These are phyloP conservation scores for Papilio xuthus DNA, from an alignment of 1,140 invertebrate species.

Conservation along the genomic window DNA sequence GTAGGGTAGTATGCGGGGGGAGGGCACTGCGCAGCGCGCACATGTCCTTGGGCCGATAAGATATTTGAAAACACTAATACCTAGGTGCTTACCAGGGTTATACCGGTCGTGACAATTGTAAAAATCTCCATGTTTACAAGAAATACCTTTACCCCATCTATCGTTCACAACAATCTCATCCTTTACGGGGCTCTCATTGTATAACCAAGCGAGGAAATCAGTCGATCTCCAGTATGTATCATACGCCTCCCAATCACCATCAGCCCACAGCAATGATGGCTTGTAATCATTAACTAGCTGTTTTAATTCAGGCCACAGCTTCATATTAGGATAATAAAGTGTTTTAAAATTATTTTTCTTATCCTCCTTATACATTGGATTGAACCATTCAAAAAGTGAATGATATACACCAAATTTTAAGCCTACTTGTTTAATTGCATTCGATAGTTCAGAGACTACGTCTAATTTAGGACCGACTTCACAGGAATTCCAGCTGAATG, in stretches of 20 bases:
- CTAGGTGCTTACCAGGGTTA: slow-evolving; percentile 87
- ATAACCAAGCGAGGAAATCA: slow-evolving; percentile 94
- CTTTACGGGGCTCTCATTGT: slow-evolving; percentile 96
- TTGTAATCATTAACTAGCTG: slow-evolving; percentile 90
- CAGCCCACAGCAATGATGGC: slow-evolving; percentile 96
- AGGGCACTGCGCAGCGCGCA: no score
- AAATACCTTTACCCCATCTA: slow-evolving; percentile 90
- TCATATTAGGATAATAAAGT: slow-evolving; percentile 85
- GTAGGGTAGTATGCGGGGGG: no score
- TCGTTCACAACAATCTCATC: slow-evolving; percentile 94
- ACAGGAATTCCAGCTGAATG: slow-evolving; percentile 94
- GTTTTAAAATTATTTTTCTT: slow-evolving; percentile 86
- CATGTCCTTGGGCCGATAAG: no score
- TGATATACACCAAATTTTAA: slow-evolving; percentile 94
- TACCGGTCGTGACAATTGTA: slow-evolving; percentile 92
- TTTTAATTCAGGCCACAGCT: slow-evolving; percentile 88
- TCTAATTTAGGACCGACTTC: slow-evolving; percentile 93
- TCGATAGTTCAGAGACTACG: slow-evolving; percentile 89
- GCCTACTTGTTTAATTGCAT: slow-evolving; percentile 85
- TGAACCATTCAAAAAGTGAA: slow-evolving; percentile 95
- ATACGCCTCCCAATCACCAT: slow-evolving; percentile 93
- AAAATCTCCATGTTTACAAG: slow-evolving; percentile 95
- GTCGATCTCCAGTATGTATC: slow-evolving; percentile 92
- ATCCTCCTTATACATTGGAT: slow-evolving; percentile 91
- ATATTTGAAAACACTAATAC: not conserved